A percentile compares a stretch with the other conserved stretches of the same genome.
phyloP scores from a whole-genome alignment of 2,797 vertebrate species.

The Mormyrus proboscirostris region DNA sequence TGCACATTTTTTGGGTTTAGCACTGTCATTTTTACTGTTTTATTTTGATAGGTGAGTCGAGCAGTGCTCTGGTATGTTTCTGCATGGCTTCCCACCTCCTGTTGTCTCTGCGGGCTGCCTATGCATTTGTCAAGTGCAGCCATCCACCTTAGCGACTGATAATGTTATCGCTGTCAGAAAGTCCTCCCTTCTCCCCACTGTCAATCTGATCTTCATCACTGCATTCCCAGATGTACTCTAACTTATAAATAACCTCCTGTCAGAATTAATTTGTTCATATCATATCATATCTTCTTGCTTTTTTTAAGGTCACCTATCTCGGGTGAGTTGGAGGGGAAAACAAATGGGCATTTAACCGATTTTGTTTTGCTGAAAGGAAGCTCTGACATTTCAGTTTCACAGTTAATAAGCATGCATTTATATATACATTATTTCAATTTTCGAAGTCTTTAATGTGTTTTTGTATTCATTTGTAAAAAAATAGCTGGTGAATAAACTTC shows the following conservation, averaged over 20 bases:
- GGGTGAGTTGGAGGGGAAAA: neutral
- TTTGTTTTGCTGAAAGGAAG: neutral
- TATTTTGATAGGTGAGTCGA: neutral
- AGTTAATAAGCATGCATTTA: neutral
- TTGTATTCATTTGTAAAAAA: neutral
- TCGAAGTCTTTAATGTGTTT: neutral
- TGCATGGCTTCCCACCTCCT: conserved; percentile 8
- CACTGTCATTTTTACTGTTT: neutral
- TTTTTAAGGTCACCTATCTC: neutral
- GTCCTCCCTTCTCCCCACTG: conserved; percentile 41
- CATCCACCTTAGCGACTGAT: conserved; percentile 47
- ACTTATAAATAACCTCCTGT: conserved; percentile 15
- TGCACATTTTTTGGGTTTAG: neutral
- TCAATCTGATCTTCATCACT: conserved; percentile 44
- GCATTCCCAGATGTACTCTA: conserved; percentile 7
- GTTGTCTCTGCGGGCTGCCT: conserved; percentile 19
- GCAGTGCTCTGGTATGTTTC: neutral
- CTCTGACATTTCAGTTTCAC: neutral
- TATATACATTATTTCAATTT: neutral
- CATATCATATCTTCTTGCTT: neutral
- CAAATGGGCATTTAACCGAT: neutral
- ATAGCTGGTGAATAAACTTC: neutral
- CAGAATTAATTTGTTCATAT: neutral
- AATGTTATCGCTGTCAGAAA: conserved; percentile 40
- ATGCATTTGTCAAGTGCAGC: conserved; percentile 37